Evolutionary conservation across 2,113 vertebrate species (phyloP).

Genomic region (Balaenoptera acutorostrata): DNA sequence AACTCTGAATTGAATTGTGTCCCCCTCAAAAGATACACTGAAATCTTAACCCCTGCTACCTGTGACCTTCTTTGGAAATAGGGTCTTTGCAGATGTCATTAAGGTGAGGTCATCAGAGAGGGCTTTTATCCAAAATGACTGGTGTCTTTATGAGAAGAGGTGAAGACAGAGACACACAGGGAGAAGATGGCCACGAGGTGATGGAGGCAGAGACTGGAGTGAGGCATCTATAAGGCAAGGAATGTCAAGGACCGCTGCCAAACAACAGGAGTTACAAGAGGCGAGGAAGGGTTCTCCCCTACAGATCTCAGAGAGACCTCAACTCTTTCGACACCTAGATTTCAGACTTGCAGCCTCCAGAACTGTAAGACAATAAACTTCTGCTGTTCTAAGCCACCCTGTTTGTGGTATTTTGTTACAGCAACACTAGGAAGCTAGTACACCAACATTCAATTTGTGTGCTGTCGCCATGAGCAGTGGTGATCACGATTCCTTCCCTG

Average conservation of each 20-base stretch:
- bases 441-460: background rate
- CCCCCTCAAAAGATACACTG: background rate
- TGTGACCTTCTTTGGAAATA: background rate
- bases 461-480: background rate
- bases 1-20: background rate
- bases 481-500: background rate
- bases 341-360: background rate
- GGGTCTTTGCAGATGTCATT: background rate
- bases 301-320: fast-evolving
- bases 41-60: background rate
- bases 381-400: background rate
- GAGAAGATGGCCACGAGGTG: background rate
- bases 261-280: background rate
- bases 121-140: background rate
- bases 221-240: background rate
- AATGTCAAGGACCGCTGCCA: background rate
- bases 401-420: background rate
- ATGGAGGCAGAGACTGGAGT: background rate
- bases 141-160: background rate
- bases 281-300: background rate
- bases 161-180: background rate
- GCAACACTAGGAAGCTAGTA: background rate
- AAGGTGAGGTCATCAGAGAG: background rate
- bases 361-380: background rate
- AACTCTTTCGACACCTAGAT: background rate